Conservation (phyloP, 2,888 invertebrate genomes). For the Nasonovia ribisnigri region DNA sequence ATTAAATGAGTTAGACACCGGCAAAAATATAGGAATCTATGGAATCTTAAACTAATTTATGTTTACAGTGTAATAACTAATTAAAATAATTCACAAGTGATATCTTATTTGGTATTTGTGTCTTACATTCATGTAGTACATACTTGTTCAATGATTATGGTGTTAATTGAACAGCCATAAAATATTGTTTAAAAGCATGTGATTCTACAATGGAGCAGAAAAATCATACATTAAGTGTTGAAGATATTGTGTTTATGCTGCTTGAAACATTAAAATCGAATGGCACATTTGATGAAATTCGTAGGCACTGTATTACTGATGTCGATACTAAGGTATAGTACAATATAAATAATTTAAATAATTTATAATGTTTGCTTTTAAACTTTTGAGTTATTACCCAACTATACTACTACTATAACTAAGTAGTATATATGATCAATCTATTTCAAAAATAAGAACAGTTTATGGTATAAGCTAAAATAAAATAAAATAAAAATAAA, state of each 20-base stretch:
- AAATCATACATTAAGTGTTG: neutral
- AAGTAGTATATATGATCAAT: neutral
- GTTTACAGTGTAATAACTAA: neutral
- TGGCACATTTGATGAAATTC: slow-evolving; percentile 61
- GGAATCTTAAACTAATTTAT: neutral
- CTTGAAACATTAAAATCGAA: slow-evolving; percentile 45
- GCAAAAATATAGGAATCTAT: neutral
- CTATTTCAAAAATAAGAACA: too few relatives aligned
- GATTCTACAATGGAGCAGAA: neutral
- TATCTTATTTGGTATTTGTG: neutral
- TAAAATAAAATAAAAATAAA: too few relatives aligned
- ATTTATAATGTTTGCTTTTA: neutral
- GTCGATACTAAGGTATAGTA: slow-evolving; percentile 56
- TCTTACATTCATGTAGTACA: neutral
- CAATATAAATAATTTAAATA: neutral
- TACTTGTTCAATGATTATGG: neutral
- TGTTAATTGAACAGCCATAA: neutral
- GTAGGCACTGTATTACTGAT: slow-evolving; percentile 51
- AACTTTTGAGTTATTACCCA: neutral
- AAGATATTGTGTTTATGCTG: neutral
- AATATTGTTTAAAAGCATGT: neutral
- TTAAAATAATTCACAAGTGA: neutral
- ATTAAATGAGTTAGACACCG: neutral
- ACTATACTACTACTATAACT: neutral
- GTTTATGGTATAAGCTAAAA: too few relatives aligned